Conservation (phyloP, 2,797 vertebrate species). For the Pipistrellus kuhlii region DNA sequence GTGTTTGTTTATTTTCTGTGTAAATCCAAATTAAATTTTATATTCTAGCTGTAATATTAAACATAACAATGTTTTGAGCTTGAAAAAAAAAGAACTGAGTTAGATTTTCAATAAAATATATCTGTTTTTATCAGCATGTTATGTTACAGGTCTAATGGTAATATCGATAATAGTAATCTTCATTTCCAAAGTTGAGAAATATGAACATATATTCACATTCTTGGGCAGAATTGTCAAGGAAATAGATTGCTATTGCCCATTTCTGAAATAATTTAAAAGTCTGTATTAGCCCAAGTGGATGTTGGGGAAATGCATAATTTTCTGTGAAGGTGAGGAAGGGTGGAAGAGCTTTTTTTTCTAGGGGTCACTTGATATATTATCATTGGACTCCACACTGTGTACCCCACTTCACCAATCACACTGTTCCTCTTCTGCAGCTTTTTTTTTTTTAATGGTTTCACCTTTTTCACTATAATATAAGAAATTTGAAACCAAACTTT, state of each 20-base stretch:
- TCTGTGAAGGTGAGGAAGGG: not conserved
- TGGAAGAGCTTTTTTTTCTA: not conserved
- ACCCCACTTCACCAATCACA: not conserved
- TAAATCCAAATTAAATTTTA: constrained; percentile 36
- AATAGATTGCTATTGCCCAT: not conserved
- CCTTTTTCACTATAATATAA: not conserved
- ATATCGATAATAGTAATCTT: not conserved
- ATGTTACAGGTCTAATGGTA: not conserved
- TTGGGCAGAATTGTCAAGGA: constrained; percentile 4
- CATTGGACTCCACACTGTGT: not conserved
- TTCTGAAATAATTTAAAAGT: constrained; percentile 11
- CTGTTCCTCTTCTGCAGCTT: not conserved
- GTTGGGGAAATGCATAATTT: not conserved
- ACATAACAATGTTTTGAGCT: constrained; percentile 25
- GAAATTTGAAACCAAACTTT: not conserved
- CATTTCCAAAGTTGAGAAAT: not conserved
- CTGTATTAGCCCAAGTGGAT: not conserved
- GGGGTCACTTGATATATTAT: not conserved
- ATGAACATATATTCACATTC: not conserved
- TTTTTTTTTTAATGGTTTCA: not conserved
- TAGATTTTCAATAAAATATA: not conserved
- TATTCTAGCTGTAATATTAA: not conserved
- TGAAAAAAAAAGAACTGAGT: not conserved
- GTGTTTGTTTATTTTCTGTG: not conserved
- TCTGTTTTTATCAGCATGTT: not conserved